phyloP scores from a whole-genome alignment of 2,888 invertebrate genomes.

The Trachelus troglodyta region DNA sequence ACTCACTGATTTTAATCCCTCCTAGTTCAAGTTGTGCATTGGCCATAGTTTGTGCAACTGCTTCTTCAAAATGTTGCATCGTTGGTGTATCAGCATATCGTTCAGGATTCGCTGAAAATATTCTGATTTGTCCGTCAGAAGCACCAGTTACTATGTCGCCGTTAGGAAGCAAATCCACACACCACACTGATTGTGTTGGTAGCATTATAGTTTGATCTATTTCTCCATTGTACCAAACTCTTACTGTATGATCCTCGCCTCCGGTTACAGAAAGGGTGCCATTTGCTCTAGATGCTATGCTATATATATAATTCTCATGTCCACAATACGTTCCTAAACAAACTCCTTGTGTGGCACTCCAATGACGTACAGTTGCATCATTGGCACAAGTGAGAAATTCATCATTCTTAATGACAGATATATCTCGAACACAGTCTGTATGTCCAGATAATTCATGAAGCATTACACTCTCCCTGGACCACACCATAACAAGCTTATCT shows the following conservation, averaged over 20 bases:
- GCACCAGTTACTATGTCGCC: conserved; percentile 89
- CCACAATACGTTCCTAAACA: conserved; percentile 82
- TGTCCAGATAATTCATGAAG: conserved; percentile 75
- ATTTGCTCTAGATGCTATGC: conserved; percentile 60
- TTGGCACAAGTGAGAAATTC: conserved; percentile 92
- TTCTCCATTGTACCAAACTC: conserved; percentile 80
- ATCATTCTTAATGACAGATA: conserved; percentile 77
- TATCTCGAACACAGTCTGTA: conserved; percentile 89
- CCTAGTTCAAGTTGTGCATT: conserved; percentile 80
- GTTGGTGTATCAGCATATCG: conserved; percentile 76
- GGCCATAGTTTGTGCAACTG: conserved; percentile 73
- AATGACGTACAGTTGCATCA: conserved; percentile 87
- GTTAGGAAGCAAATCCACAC: conserved; percentile 81
- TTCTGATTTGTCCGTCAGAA: conserved; percentile 83
- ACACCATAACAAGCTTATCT: conserved; percentile 89
- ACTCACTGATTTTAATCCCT: conserved; percentile 88
- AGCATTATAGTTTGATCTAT: conserved; percentile 76
- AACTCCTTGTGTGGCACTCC: conserved; percentile 82
- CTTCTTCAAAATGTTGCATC: conserved; percentile 77
- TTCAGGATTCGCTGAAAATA: conserved; percentile 81
- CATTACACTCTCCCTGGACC: conserved; percentile 75
- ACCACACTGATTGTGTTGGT: conserved; percentile 93
- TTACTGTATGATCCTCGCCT: conserved; percentile 89
- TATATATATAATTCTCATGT: conserved; percentile 91
- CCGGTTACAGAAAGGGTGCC: conserved; percentile 74